Conservation (phyloP, 2,797 vertebrate genomes). For the Halcyon smyrnensis region DNA sequence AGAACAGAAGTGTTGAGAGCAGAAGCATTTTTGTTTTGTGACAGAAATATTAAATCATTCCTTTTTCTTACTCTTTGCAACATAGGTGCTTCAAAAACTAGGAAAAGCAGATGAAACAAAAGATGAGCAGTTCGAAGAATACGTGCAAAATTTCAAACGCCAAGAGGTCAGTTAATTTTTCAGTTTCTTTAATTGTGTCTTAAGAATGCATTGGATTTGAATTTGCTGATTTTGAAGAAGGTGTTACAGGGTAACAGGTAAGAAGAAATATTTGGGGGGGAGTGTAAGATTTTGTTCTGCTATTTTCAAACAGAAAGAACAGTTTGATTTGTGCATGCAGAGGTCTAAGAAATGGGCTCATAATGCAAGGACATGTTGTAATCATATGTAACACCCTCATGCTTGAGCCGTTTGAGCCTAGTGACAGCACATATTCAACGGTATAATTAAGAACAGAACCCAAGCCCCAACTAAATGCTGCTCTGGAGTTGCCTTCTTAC, state of each 20-base stretch:
- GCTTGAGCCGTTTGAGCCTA: fast-evolving
- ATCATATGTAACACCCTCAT: background rate
- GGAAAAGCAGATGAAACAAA: constrained; percentile 98
- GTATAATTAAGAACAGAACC: background rate
- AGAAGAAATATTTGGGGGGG: background rate
- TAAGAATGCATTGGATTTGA: background rate
- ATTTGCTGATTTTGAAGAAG: background rate
- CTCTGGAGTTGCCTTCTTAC: background rate
- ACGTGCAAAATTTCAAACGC: constrained; percentile 94
- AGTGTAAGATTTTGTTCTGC: background rate
- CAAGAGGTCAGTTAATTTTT: constrained; percentile 87
- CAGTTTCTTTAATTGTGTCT: background rate
- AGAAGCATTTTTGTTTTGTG: background rate
- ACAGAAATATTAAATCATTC: background rate
- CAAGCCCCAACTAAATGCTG: background rate
- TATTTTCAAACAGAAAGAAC: background rate
- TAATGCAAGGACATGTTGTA: background rate
- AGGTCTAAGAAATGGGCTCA: background rate
- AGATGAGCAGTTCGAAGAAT: constrained; percentile 97
- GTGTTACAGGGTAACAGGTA: background rate
- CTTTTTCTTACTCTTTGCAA: background rate
- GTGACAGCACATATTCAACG: background rate
- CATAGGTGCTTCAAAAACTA: constrained; percentile 92
- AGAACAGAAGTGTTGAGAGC: background rate
- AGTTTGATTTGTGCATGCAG: background rate